These are phyloP conservation scores for Cathartes aura DNA, from an alignment of 2,113 vertebrate genomes.

Conservation along the genomic window DNA sequence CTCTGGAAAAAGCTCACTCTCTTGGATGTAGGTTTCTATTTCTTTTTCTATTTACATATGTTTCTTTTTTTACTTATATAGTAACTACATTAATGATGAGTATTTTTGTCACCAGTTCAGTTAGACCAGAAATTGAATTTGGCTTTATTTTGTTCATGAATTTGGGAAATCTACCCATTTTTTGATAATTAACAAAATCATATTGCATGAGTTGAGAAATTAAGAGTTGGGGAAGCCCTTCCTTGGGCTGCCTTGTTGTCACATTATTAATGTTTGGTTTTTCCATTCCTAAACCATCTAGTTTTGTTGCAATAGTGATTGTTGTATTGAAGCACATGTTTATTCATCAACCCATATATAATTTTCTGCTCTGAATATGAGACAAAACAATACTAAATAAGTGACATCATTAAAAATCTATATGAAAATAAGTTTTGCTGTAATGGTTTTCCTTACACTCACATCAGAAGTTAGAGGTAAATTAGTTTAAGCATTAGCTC, in stretches of 20 bases:
- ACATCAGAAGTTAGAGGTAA: neutral
- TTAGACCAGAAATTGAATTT: neutral
- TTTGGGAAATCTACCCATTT: neutral
- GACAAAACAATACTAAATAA: neutral
- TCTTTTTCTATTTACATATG: neutral
- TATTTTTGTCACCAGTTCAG: neutral
- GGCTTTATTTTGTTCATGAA: neutral
- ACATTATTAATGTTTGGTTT: neutral
- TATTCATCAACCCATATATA: neutral
- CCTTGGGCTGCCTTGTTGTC: neutral
- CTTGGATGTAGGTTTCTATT: neutral
- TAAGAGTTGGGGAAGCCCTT: neutral
- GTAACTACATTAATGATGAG: neutral
- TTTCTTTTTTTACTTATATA: neutral
- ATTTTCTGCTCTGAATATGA: neutral
- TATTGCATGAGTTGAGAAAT: neutral
- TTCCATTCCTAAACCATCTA: neutral
- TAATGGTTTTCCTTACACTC: neutral
- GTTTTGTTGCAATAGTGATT: neutral
- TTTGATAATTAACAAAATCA: neutral
- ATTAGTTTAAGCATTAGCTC: neutral
- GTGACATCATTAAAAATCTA: neutral
- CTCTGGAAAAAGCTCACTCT: neutral
- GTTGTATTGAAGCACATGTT: neutral
- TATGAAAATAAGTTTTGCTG: neutral